These are phyloP conservation scores for Pogoniulus pusillus DNA, from an alignment of 2,797 vertebrate species.

Conservation along the genomic window DNA sequence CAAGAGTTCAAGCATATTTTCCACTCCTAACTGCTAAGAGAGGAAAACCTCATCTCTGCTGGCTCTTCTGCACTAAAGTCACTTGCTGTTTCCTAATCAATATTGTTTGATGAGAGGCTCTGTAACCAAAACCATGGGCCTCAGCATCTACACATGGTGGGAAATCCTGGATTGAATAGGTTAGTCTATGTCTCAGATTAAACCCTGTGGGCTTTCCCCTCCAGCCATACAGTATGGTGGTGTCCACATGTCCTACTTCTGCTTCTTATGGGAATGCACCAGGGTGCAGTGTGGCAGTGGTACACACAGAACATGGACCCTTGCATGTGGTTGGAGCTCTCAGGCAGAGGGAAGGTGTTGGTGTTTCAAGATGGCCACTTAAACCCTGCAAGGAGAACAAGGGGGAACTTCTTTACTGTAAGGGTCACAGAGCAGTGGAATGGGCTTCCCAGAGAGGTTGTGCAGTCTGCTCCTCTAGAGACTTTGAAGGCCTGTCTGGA, in stretches of 20 bases:
- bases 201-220: not conserved
- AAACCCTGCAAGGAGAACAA: slow-evolving; percentile 68
- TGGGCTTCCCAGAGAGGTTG: too few relatives aligned
- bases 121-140: not conserved
- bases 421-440: too few relatives aligned
- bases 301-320: not conserved
- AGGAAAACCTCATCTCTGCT: not conserved
- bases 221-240: not conserved
- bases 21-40: not conserved
- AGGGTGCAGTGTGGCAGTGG: slow-evolving; percentile 79
- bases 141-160: not conserved
- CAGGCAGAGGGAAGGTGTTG: slow-evolving; percentile 75
- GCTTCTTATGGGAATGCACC: not conserved
- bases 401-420: too few relatives aligned
- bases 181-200: not conserved
- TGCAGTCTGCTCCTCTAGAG: too few relatives aligned
- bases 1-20: not conserved
- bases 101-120: not conserved
- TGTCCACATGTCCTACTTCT: fast-evolving
- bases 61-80: not conserved
- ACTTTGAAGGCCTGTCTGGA: too few relatives aligned
- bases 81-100: not conserved
- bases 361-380: slow-evolving; percentile 54
- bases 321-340: slow-evolving; percentile 79
- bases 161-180: not conserved